These are phyloP conservation scores for Hirtodrosophila cameraria DNA, from an alignment of 2,888 invertebrate species.

Conservation along the genomic window DNA sequence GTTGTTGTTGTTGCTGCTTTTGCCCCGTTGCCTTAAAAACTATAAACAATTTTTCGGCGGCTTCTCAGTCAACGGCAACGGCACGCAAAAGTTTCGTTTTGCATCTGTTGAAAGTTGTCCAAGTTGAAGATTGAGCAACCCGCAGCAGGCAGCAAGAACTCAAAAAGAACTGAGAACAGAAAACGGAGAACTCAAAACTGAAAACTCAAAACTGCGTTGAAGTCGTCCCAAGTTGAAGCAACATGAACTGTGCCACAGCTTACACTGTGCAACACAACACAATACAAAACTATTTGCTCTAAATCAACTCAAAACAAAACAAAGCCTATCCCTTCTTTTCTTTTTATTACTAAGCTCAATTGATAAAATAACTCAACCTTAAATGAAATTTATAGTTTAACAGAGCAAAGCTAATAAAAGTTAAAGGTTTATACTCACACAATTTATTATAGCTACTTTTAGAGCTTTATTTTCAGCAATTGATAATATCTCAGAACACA, in stretches of 20 bases:
- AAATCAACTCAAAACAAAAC: too few relatives aligned
- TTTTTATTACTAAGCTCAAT: too few relatives aligned
- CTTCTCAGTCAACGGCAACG: conserved; percentile 64
- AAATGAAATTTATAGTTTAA: too few relatives aligned
- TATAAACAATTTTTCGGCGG: conserved; percentile 75
- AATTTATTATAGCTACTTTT: too few relatives aligned
- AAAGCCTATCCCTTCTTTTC: too few relatives aligned
- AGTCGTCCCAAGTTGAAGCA: conserved; percentile 35
- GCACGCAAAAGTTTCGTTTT: conserved; percentile 76
- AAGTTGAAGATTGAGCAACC: conserved; percentile 59
- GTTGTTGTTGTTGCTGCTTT: conserved; percentile 22
- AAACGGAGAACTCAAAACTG: conserved; percentile 26
- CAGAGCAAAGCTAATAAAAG: too few relatives aligned
- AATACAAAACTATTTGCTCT: neutral
- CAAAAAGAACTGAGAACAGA: neutral
- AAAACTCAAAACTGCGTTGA: conserved; percentile 36
- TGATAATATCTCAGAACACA: too few relatives aligned
- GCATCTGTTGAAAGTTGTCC: conserved; percentile 64
- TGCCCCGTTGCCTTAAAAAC: conserved; percentile 46
- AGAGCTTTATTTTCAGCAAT: too few relatives aligned
- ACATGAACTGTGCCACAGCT: conserved; percentile 44
- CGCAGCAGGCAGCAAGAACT: too few relatives aligned
- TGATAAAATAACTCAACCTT: too few relatives aligned
- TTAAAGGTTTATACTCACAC: too few relatives aligned
- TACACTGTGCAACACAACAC: conserved; percentile 29